Evolutionary conservation across 92 coral and sea anemone species (phyloP).

Genomic region (Nematostella vectensis): DNA sequence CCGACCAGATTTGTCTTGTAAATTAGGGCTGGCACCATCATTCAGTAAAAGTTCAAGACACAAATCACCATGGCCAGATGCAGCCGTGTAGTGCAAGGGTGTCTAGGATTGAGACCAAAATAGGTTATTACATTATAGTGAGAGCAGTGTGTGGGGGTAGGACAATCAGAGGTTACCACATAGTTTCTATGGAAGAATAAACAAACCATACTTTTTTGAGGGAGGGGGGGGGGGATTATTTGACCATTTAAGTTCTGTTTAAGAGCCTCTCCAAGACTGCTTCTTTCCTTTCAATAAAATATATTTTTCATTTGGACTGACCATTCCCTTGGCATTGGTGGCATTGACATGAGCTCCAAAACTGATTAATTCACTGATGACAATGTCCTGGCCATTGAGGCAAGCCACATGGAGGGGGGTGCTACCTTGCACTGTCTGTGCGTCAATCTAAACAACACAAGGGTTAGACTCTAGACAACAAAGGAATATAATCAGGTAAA

Average conservation of each 20-base stretch:
- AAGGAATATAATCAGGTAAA: neutral
- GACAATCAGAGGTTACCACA: neutral
- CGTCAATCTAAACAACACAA: slow-evolving; percentile 65
- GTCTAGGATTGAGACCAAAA: slow-evolving; percentile 39
- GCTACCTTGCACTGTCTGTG: slow-evolving; percentile 66
- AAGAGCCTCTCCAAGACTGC: too few species aligned
- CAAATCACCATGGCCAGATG: slow-evolving; percentile 89
- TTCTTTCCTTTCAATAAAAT: too few species aligned
- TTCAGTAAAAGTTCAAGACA: slow-evolving; percentile 83
- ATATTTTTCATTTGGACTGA: too few species aligned
- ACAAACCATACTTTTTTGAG: neutral
- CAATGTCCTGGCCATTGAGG: slow-evolving; percentile 94
- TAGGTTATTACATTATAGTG: neutral
- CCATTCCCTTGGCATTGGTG: slow-evolving; percentile 87
- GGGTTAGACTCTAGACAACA: neutral
- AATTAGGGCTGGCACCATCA: slow-evolving; percentile 94
- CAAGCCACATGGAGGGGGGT: slow-evolving; percentile 95
- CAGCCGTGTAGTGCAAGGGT: slow-evolving; percentile 89
- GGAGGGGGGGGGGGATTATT: too few species aligned
- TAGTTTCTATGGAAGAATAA: neutral
- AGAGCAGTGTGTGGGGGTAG: neutral
- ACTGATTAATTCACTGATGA: slow-evolving; percentile 82
- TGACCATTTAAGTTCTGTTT: too few species aligned
- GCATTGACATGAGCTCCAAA: slow-evolving; percentile 93
- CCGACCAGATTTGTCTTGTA: slow-evolving; percentile 90